Evolutionary conservation across 2,888 invertebrate species (phyloP), one percentile per base, ranked within the genome.

Genomic region (Andrena fulva): DNA sequence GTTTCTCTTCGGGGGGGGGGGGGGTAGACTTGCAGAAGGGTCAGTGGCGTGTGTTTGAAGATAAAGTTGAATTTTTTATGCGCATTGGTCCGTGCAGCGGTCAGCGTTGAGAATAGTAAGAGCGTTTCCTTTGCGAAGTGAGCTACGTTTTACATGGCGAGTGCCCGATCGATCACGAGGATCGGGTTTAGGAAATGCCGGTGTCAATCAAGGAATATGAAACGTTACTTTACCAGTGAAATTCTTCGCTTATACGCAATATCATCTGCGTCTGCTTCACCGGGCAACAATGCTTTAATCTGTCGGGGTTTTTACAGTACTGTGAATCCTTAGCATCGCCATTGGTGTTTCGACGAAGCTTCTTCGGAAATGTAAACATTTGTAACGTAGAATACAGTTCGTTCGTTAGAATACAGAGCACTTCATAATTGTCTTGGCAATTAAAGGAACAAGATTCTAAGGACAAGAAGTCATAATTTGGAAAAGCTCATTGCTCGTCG

Each of bases 161-260:
- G 29, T 35, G 31, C n/a, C 5, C 48, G 66, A 80, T 80, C 76
- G 82, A 80, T 82, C 75, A 71, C 29, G 33, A 69, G 69, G 69
- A 69, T 73, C 69, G n/a, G 56, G 31, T 20, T 24, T 72, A 64
- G 68, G 67, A 80, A 76, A 69, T 72, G 20, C 66, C 16, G 59
- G 63, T 69, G 82, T 76, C 72, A 72, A 71, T 71, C 76, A 72
- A 16, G 27, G 42, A 48, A 68, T 52, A 68, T 76, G 72, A 71
- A 76, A 80, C 71, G 72, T 63, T 54, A 33, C 59, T 33, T 62
- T 50, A 27, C 42, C 35, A 42, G 6, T 68, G 54, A 33, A 54
- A 29, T n/a, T 59, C 31, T 27, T 68, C 62, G 48, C 60, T 64
- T 20, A 33, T 35, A 77, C 64, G 69, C 77, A 77, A 52, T 52